Base-by-base conservation (phyloP, 2,113 vertebrate species). In the Gila orcuttii region DNA sequence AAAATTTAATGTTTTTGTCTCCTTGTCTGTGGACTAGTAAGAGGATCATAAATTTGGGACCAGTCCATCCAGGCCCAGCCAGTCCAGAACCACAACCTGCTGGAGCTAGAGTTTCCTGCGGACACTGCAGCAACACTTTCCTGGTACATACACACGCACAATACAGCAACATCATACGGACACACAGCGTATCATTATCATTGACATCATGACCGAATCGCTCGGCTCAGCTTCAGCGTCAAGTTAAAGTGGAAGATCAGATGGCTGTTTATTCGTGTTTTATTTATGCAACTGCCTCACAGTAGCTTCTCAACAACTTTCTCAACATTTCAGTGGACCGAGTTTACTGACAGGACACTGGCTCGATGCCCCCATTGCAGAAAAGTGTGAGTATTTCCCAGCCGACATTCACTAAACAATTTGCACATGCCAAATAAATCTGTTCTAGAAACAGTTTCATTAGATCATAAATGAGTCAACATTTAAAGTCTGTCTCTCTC, bases 71-170 rank as follows among this genome's bases (percentile, higher is more conserved):
- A 2, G 97, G 96, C 45, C 96, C 96, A 0, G 93, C 95, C 82
- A 97, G 96, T 92, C 96, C 97, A 5, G 96, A 97, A 62, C 97
- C 96, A 36, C 97, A 98, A 91, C 97, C 97, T 1, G 90, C 95
- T 1, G 97, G 97, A 84, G 97, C 96, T 83, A 91, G 97, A 2
- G 96, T 98, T 91, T 97, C 95, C 90, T 97, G 97, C 86, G 97
- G 96, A 90, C 97, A 98, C 91, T 98, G 97, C 96, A 97, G 95
- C 91, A 97, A 97, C 93, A 97, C 96, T 69, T 98, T 98, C 91
- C 93, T 98, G 97, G 96, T 96, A 93, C 85, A 68, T 3, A 47
- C 1, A 47, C 1, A 66, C 19, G 11, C 12, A 36, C 59, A 60
- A 62, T 9, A 73, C 19, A 42, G 68, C 9, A 42, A 42, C 36